Conservation (phyloP, 2,797 vertebrate species). For the Pseudochirops cupreus region DNA sequence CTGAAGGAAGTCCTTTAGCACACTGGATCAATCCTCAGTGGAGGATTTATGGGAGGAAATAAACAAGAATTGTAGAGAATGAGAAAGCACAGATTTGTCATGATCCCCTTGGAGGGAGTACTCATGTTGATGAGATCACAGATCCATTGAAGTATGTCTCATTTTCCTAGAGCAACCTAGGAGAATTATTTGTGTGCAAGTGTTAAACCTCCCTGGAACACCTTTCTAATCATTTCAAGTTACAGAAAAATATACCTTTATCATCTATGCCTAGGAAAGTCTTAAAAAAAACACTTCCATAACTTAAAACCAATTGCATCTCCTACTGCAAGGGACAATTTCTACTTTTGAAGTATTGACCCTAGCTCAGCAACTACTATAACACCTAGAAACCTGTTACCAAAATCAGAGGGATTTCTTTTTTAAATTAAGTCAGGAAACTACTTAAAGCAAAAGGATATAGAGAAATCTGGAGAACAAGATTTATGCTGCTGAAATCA, state of each 20-base stretch:
- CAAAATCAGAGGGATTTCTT: constrained; percentile 42
- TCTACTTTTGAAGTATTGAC: constrained; percentile 32
- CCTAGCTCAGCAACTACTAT: constrained; percentile 51
- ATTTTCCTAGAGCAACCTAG: constrained; percentile 2
- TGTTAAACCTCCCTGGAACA: constrained; percentile 42
- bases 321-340: constrained; percentile 45
- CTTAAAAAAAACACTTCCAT: not conserved
- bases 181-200: not conserved
- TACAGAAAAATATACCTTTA: constrained; percentile 41
- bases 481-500: constrained; percentile 58
- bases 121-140: not conserved
- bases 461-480: constrained; percentile 23
- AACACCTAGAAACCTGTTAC: constrained; percentile 14
- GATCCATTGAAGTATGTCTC: not conserved
- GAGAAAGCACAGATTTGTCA: not conserved
- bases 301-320: not conserved
- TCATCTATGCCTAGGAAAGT: constrained; percentile 38
- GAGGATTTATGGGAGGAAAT: not conserved
- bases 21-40: not conserved
- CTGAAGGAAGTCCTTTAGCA: not conserved
- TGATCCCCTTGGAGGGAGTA: not conserved
- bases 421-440: constrained; percentile 52
- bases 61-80: not conserved
- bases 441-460: constrained; percentile 37
- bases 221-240: constrained; percentile 35